Conservation (phyloP, 2,797 vertebrate species). For the Ceryle rudis region DNA sequence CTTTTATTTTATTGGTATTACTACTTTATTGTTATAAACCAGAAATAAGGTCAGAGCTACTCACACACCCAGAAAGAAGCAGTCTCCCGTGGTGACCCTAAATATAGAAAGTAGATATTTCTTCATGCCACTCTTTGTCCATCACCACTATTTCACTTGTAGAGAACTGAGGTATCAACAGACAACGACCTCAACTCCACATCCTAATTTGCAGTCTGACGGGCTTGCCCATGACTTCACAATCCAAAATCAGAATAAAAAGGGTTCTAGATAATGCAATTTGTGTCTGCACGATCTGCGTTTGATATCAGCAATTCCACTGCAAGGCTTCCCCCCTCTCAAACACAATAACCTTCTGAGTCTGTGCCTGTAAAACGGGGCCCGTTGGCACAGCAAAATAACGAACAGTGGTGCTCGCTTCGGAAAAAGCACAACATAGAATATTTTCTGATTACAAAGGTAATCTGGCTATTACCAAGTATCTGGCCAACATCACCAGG, state of each 20-base stretch:
- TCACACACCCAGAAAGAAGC: not conserved
- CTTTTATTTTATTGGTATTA: not conserved
- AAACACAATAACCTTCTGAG: not conserved
- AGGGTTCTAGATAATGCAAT: not conserved
- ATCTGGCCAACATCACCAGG: not conserved
- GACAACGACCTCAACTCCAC: not conserved
- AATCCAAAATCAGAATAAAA: not conserved
- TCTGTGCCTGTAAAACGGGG: rapidly evolving
- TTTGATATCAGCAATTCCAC: not conserved
- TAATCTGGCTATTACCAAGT: not conserved
- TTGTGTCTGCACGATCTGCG: not conserved
- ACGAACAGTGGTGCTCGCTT: rapidly evolving
- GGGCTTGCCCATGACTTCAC: not conserved
- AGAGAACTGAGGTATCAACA: not conserved
- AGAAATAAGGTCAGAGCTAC: not conserved
- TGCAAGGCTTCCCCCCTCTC: not conserved
- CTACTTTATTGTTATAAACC: not conserved
- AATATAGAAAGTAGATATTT: not conserved
- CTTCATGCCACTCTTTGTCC: too few species aligned
- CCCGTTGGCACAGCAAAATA: not conserved
- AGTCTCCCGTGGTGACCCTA: not conserved
- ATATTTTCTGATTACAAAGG: not conserved
- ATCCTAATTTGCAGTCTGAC: not conserved
- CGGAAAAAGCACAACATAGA: not conserved
- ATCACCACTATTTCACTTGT: not conserved